Conservation (phyloP, 2,797 vertebrate species). For the Paedocypris micromegethes region DNA sequence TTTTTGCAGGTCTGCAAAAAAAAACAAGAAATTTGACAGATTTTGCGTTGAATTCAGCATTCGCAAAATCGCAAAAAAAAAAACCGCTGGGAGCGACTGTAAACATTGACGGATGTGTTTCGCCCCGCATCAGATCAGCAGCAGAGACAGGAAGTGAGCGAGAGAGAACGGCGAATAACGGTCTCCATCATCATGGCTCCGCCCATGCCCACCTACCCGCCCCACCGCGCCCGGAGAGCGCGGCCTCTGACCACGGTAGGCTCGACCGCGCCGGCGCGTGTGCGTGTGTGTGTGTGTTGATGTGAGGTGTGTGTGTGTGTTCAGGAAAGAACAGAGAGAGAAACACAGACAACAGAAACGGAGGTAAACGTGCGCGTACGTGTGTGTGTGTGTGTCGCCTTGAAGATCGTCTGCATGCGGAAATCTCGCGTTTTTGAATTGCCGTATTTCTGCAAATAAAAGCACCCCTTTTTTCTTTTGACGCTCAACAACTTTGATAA, state of each 20-base stretch:
- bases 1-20: no score
- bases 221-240: constrained; percentile 65
- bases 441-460: no score
- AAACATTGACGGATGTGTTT: neutral
- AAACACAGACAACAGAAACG: constrained; percentile 41
- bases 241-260: constrained; percentile 73
- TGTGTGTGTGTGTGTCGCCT: constrained; percentile 10
- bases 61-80: no score
- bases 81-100: no score
- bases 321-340: constrained; percentile 43
- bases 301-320: constrained; percentile 24
- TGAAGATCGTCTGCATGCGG: constrained; percentile 1
- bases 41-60: no score
- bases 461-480: no score
- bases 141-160: constrained; percentile 70
- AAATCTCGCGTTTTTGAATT: neutral
- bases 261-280: no score
- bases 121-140: constrained; percentile 67
- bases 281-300: neutral
- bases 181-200: constrained; percentile 72
- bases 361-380: constrained; percentile 51
- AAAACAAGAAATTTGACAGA: no score
- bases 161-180: constrained; percentile 73
- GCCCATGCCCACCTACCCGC: constrained; percentile 75
- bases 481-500: no score